Base-by-base conservation (phyloP, 1,140 invertebrate species). In the Formica exsecta region DNA sequence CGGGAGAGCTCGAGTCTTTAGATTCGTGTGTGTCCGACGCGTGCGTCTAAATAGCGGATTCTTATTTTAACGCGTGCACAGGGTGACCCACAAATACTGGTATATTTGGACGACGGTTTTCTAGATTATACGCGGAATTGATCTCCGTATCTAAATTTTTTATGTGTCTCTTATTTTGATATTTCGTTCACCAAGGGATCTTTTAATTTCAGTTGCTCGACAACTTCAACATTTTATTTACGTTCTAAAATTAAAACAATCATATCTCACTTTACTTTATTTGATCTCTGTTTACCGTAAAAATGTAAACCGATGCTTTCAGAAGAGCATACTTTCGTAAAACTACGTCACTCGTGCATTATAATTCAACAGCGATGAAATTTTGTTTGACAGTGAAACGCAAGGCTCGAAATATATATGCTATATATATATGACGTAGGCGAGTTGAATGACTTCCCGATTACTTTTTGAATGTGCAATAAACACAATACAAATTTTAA, bases 31-130 rank as follows among this genome's bases (percentile, higher is more conserved):
- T 29, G 41, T 13, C 3, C 64, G 11, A 13, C 25, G 79, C 25
- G 79, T 59, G 68, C 38, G 9, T 54, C 48, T 51, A 51, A 73
- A 74, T 44, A 59, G 66, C 19, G 32, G 79, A 74, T 83, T 83
- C 79, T 83, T 83, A 83, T 74, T 83, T 83, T 83, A 83, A 83
- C 66, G 29, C 66, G 19, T 71, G 19, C 29, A 61, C 38, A 29
- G 25, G 36, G 7, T 48, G 79, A 83, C 68, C 79, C 54, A 74
- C 25, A 73, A 83, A 38, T n/a, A 11, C 51, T 9, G 36, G 16
- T 11, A 4, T 22, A 73, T 32, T 61, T 59, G 29, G 44, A n/a
- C 38, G 68, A 59, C 13, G 25, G 19, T 80, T 36, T 79, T 38
- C 4, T 68, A 54, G 1, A 70, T 68, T 57, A 3, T 32, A 16